phyloP scores from a whole-genome alignment of 2,113 vertebrate genomes.

The Tetraodon nigroviridis region DNA sequence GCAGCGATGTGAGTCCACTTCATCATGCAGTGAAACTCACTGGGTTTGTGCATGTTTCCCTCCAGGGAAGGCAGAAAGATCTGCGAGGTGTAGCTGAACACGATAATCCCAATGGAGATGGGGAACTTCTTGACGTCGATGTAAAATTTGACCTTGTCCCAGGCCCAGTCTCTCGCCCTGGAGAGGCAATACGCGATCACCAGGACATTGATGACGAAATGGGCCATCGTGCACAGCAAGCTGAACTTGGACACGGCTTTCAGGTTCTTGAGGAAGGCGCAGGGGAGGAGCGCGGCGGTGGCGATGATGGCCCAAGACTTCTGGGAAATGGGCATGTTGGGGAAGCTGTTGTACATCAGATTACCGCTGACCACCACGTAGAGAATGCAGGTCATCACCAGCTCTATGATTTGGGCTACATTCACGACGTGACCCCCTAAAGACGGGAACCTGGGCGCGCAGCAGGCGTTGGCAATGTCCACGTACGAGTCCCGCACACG shows the following conservation, averaged over 20 bases:
- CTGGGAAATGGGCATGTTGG: conserved; percentile 87
- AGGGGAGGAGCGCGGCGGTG: conserved; percentile 86
- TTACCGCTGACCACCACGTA: conserved; percentile 98
- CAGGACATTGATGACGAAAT: conserved; percentile 92
- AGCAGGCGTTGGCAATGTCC: conserved; percentile 97
- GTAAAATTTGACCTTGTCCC: conserved; percentile 99
- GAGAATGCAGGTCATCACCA: conserved; percentile 97
- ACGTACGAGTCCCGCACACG: conserved; percentile 96
- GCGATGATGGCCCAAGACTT: conserved; percentile 96
- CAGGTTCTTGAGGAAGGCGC: conserved; percentile 94
- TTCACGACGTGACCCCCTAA: conserved; percentile 92
- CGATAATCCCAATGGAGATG: conserved; percentile 96
- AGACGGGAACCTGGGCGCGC: conserved; percentile 86
- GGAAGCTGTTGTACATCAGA: conserved; percentile 97
- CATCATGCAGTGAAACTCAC: conserved; percentile 98
- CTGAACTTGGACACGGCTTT: conserved; percentile 97
- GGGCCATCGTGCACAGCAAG: conserved; percentile 89
- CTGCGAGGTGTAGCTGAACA: conserved; percentile 99
- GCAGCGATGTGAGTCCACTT: conserved; percentile 96
- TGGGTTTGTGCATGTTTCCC: conserved; percentile 94
- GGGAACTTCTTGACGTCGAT: conserved; percentile 98
- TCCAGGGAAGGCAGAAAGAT: conserved; percentile 97
- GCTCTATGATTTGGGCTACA: conserved; percentile 96
- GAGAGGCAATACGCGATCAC: conserved; percentile 96
- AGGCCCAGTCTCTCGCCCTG: conserved; percentile 92